phyloP scores from a whole-genome alignment of 2,113 vertebrate genomes.

The Ramphastos sulfuratus region DNA sequence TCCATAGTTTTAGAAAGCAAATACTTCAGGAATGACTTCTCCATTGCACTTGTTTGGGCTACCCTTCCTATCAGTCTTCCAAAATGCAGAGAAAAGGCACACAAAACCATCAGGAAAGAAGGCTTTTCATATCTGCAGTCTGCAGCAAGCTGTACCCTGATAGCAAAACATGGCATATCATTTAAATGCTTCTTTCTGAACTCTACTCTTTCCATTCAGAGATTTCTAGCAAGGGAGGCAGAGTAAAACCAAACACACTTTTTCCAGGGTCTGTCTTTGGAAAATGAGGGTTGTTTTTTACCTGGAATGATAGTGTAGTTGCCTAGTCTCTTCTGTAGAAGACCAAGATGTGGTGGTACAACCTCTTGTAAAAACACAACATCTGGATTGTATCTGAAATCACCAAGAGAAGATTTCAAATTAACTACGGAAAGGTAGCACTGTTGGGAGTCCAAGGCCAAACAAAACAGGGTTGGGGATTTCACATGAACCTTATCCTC shows the following conservation, averaged over 20 bases:
- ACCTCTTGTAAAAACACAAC: conserved; percentile 95
- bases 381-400: conserved; percentile 89
- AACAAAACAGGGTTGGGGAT: background rate
- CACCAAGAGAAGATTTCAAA: background rate
- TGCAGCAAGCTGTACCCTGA: background rate
- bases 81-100: background rate
- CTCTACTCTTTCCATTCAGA: background rate
- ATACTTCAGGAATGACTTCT: background rate
- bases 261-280: background rate
- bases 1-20: background rate
- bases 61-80: background rate
- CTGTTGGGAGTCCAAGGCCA: background rate
- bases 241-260: background rate
- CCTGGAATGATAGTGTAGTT: conserved; percentile 89
- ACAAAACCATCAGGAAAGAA: background rate
- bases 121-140: background rate
- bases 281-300: conserved; percentile 34
- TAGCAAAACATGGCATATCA: background rate
- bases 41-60: background rate
- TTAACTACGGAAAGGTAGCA: background rate
- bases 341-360: conserved; percentile 79
- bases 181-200: background rate
- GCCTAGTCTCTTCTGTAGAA: conserved; percentile 85
- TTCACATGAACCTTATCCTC: background rate
- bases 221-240: background rate